These are phyloP conservation scores for Drosophila chauvacae DNA, from an alignment of 1,140 invertebrate species.

Conservation along the genomic window DNA sequence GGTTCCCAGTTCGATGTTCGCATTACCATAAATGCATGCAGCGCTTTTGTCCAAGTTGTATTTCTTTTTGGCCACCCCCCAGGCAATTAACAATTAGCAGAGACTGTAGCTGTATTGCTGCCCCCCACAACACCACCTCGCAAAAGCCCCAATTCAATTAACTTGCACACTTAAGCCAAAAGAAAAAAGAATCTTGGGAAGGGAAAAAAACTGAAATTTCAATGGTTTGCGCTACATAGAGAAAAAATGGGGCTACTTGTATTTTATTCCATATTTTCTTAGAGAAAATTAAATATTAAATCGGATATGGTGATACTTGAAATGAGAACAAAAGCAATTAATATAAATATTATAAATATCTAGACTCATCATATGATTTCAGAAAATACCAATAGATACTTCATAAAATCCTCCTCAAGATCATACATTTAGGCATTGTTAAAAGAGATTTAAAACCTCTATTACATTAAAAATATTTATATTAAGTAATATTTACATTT, in stretches of 20 bases:
- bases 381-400: background rate
- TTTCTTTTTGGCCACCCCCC: constrained; percentile 15
- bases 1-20: constrained; percentile 24
- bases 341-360: background rate
- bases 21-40: constrained; percentile 60
- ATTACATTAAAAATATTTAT: no score
- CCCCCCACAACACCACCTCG: constrained; percentile 4
- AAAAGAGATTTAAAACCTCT: no score
- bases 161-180: constrained; percentile 55
- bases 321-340: background rate
- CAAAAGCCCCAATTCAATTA: constrained; percentile 59
- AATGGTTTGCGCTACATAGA: constrained; percentile 7
- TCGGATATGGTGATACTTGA: background rate
- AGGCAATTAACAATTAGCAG: constrained; percentile 58
- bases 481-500: no score
- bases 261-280: background rate
- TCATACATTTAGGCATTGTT: no score
- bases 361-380: background rate
- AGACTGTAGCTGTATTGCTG: constrained; percentile 23
- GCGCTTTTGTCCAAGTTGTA: constrained; percentile 18
- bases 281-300: background rate
- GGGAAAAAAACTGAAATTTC: constrained; percentile 11
- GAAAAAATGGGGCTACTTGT: background rate
- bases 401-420: background rate
- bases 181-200: constrained; percentile 17